Percentiles rank a stretch among this genome's conserved stretches.
Conservation (phyloP, 2,113 vertebrate species). For the Scomber scombrus region DNA sequence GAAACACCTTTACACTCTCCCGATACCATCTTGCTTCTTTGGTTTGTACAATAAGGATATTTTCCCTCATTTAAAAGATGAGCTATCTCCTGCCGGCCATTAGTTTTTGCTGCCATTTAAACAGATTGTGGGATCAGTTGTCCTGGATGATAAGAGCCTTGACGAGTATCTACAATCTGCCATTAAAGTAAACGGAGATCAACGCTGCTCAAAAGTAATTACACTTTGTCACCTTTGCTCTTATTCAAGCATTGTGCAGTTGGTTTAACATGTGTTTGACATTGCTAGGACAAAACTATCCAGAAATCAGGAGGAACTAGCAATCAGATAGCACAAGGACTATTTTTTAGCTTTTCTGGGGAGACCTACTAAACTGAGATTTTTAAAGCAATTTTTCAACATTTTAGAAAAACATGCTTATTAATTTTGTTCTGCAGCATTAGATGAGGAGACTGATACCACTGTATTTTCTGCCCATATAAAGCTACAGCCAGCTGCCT, state of each 20-base stretch:
- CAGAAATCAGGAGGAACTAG: not conserved
- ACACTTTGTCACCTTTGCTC: constrained; percentile 42
- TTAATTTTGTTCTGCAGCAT: no score
- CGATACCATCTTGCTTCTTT: constrained; percentile 27
- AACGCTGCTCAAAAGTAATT: constrained; percentile 38
- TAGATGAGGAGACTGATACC: no score
- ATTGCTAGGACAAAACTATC: not conserved
- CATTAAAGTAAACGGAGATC: constrained; percentile 50
- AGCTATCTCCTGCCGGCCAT: constrained; percentile 15
- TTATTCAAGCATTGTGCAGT: constrained; percentile 11
- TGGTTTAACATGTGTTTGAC: constrained; percentile 5
- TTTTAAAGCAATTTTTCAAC: not conserved
- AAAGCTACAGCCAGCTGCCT: no score
- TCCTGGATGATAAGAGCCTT: constrained; percentile 46
- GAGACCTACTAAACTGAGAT: not conserved
- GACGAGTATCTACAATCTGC: constrained; percentile 14
- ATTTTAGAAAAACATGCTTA: no score
- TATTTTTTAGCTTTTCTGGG: no score
- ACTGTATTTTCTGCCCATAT: no score
- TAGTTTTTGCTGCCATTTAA: constrained; percentile 56
- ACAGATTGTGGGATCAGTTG: constrained; percentile 37
- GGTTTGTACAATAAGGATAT: constrained; percentile 32
- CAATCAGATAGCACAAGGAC: not conserved
- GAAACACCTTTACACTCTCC: constrained; percentile 10
- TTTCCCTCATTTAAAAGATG: constrained; percentile 43